Evolutionary conservation across 1,140 invertebrate genomes (phyloP), one percentile per base, ranked within the genome.

Genomic region (Plodia interpunctella): DNA sequence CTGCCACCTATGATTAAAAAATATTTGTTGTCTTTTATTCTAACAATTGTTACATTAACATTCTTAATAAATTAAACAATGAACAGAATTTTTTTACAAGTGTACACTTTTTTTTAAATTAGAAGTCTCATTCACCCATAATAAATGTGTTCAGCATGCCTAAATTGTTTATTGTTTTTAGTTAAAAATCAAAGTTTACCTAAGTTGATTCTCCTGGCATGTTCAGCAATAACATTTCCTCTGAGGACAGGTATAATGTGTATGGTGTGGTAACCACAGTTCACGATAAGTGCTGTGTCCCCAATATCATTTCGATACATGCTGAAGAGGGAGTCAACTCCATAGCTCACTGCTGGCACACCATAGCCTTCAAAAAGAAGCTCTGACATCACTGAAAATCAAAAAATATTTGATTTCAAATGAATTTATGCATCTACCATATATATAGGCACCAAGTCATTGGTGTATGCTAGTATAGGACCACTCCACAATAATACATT

Each of bases 341-440:
- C 97, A 87, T 98, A 98, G 52, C 93, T 92, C 13, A 98, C 91
- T 6, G 93, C 92, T 50, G 97, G 97, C 10, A 98, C 92, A 58
- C 94, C 93, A 78, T 98, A 98, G 73, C 96, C 97, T 90, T 99
- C 98, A 90, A 98, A 99, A 49, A 99, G 87, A 38, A 99, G 90
- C 85, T 99, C 97, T 25, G 95, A 97, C 97, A 98, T 98, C 66
- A 96, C 97, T 97, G 84, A 68, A 92, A 92, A 44, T 3, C 2
- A 15, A 44, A 15, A 15, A 44, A 15, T 44, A 44, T 44, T 15
- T 44, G 2, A 44, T 15, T 15, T 44, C 32, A 35, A 35, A 11
- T n/a, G n/a, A n/a, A n/a, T n/a, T n/a, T n/a, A n/a, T n/a, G n/a
- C n/a, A n/a, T n/a, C n/a, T n/a, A n/a, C n/a, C n/a, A n/a, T n/a